Conservation (phyloP, 2,113 vertebrate species). For the Dolichotis patagonum region DNA sequence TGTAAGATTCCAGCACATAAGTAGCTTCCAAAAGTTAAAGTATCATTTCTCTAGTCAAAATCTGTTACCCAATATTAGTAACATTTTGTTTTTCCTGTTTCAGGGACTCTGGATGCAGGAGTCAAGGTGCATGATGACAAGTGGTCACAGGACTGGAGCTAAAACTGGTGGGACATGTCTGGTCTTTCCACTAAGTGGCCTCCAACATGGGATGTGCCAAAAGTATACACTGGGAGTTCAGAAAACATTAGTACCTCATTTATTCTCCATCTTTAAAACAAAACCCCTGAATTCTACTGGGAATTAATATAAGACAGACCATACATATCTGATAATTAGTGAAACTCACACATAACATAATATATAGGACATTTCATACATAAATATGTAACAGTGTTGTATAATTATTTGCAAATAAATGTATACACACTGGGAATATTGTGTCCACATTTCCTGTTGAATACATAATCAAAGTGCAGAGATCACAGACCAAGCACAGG, state of each 20-base stretch:
- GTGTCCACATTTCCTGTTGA: background rate
- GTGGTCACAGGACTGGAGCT: background rate
- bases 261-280: slow-evolving; percentile 5
- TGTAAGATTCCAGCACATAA: background rate
- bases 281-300: background rate
- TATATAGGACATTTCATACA: background rate
- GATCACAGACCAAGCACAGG: background rate
- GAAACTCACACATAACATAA: background rate
- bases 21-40: background rate
- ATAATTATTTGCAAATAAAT: background rate
- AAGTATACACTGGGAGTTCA: background rate
- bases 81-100: slow-evolving; percentile 15
- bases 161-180: background rate
- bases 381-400: background rate
- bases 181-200: background rate
- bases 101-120: background rate
- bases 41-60: background rate
- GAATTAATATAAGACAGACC: background rate
- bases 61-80: background rate
- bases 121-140: background rate
- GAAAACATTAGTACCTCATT: background rate
- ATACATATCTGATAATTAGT: background rate
- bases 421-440: background rate
- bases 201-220: background rate
- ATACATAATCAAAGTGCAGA: background rate